Base-by-base conservation (phyloP, 2,888 invertebrate species). In the Loripinus fragilis region DNA sequence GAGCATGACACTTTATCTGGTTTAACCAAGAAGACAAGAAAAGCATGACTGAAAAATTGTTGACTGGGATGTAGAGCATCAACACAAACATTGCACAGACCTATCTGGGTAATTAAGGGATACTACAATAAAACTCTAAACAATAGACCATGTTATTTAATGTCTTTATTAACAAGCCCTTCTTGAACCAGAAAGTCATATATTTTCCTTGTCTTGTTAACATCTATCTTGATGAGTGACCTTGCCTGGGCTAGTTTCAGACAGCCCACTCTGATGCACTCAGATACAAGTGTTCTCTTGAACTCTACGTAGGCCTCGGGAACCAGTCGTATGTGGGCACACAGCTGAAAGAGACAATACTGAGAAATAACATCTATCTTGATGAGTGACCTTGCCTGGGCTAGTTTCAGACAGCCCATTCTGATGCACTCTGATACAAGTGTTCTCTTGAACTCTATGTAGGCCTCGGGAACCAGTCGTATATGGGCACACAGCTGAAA, bases 161-260 rank as follows among this genome's bases (percentile, higher is more conserved):
- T 38, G 33, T 90, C 91, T 79, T 91, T 91, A 45, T 85, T 89
- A 8, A 92, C 87, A 15, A 80, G 68, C 1, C 91, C 91, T 65
- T 91, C 87, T 10, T 77, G 65, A 96, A 94, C 97, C 96, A 94
- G 96, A 97, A 89, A 92, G 83, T 93, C 93, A 85, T 90, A 93
- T 17, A 98, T 95, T 93, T 97, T 97, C 82, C 98, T 95, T 0
- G 98, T 98, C 87, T 95, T 95, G 93, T 98, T 98, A 1, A 98
- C 98, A 94, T 98, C 98, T 87, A 98, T 98, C 94, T 98, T 98
- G 50, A 98, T 95, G 64, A 98, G 95, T 60, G 95, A 95, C 70
- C 98, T 94, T 0, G 98, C 98, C 91, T 97, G 97, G 0, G 97
- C 95, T 80, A 98, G 94, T 80, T 96, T 95, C 8, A 98, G 94